phyloP scores from a whole-genome alignment of 2,888 invertebrate genomes.

The Sepiola atlantica region DNA sequence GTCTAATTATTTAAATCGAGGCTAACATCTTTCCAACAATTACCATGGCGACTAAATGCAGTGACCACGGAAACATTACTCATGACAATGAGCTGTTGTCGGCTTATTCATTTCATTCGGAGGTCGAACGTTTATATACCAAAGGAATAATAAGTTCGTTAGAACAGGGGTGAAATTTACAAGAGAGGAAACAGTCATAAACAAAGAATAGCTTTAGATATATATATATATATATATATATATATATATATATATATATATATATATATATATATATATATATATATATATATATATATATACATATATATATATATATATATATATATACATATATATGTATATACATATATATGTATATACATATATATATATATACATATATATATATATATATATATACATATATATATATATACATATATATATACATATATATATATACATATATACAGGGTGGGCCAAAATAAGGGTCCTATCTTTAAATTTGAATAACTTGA shows the following conservation, averaged over 20 bases:
- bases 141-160: neutral
- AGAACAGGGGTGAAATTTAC: neutral
- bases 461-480: too few species aligned
- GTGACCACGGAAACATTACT: neutral
- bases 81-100: neutral
- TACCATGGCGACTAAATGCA: neutral
- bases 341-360: neutral
- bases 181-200: neutral
- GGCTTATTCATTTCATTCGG: neutral
- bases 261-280: too few species aligned
- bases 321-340: neutral
- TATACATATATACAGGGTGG: neutral
- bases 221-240: too few species aligned
- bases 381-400: neutral
- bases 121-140: neutral
- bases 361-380: neutral
- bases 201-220: neutral
- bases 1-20: neutral
- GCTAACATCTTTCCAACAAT: neutral
- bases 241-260: too few species aligned
- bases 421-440: neutral
- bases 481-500: too few species aligned
- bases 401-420: neutral
- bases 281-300: too few species aligned
- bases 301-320: too few species aligned